Base-by-base conservation (phyloP, 2,888 invertebrate species). In the Volucella zonaria region DNA sequence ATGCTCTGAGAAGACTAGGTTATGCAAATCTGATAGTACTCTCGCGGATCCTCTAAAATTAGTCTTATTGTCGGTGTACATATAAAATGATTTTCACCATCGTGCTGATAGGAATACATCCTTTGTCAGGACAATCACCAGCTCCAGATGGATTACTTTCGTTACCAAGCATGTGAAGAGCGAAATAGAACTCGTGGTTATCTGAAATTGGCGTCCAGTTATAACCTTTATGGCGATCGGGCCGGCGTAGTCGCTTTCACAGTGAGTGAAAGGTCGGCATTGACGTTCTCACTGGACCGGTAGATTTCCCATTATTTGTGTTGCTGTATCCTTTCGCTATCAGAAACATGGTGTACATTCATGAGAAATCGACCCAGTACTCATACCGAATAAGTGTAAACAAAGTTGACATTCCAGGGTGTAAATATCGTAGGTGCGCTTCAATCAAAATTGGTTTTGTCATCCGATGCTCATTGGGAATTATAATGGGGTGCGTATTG, bases 401-500 rank as follows among this genome's bases (percentile, higher is more conserved):
- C 11, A 61, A n/a, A 6, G 49, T 59, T 10, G 59, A 71, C 8
- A 71, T 42, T 15, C 76, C 61, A 0, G 49, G 31, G 68, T 68
- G 61, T n/a, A 76, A n/a, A 11, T 1, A 18, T 18, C 1, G 18
- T 1, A 18, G 18, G 18, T 18, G 18, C 18, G 18, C 18, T 18
- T 18, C n/a, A 42, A 23, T n/a, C n/a, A n/a, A n/a, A n/a, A n/a
- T n/a, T n/a, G 42, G 58, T 15, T 49, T 67, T 12, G 59, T 59
- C 11, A 51, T 51, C 11, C 11, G 47, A 45, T 67, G 51, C 4
- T 47, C 23, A 18, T 61, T 76, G 3, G 67, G 59, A 6, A 76
- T 12, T 18, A 76, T 59, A 3, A 76, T 59, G 2, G 59, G n/a
- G 78, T 61, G n/a, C 59, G 71, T n/a, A 87, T 45, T 1, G 66